phyloP scores from a whole-genome alignment of 1,140 invertebrate genomes.

The Sesamia nonagrioides region DNA sequence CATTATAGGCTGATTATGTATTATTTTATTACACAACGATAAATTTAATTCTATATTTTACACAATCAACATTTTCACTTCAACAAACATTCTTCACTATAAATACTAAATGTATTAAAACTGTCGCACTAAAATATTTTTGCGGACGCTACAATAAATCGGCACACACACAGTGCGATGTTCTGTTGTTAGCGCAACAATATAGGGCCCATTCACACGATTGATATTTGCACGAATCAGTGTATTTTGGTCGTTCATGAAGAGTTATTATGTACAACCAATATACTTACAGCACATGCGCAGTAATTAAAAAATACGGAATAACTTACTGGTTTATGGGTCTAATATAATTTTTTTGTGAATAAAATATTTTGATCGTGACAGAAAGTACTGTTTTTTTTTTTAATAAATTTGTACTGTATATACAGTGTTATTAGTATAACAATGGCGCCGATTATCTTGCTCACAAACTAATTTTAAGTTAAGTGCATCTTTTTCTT shows the following conservation, averaged over 20 bases:
- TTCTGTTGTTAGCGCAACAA: slow-evolving; percentile 3
- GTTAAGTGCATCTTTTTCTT: too few species aligned
- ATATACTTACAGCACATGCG: not conserved
- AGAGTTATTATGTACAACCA: not conserved
- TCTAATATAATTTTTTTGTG: not conserved
- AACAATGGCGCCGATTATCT: too few species aligned
- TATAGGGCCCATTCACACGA: slow-evolving; percentile 3
- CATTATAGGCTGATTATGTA: too few species aligned
- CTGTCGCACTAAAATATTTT: slow-evolving; percentile 35
- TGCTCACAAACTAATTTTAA: too few species aligned
- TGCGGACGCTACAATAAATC: slow-evolving; percentile 29
- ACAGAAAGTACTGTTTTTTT: not conserved
- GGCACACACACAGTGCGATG: slow-evolving; percentile 22
- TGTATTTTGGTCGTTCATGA: slow-evolving; percentile 1
- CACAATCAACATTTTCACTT: too few species aligned
- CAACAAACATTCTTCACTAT: too few species aligned
- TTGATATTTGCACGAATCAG: not conserved
- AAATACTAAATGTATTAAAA: not conserved
- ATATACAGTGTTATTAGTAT: too few species aligned
- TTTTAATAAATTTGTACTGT: too few species aligned
- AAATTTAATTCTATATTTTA: too few species aligned
- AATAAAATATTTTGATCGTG: not conserved
- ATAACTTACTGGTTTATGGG: too few species aligned
- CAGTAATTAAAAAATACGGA: not conserved
- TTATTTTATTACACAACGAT: too few species aligned